These are phyloP conservation scores for Melospiza georgiana DNA, from an alignment of 2,113 vertebrate genomes.

Conservation along the genomic window DNA sequence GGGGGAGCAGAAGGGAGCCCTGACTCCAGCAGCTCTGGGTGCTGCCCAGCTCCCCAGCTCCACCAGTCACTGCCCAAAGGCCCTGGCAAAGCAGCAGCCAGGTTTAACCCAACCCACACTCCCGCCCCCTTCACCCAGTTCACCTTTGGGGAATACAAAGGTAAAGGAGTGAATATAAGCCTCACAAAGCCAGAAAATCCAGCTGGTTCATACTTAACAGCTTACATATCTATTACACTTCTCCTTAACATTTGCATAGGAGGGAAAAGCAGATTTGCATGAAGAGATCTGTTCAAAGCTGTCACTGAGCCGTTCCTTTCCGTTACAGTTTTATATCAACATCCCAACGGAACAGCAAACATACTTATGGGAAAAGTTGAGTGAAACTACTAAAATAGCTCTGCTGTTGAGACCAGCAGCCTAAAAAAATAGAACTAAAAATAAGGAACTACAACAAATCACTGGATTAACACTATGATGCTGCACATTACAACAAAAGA, in stretches of 20 bases:
- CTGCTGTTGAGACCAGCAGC: background rate
- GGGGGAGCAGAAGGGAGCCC: background rate
- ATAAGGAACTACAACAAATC: background rate
- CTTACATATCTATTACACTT: background rate
- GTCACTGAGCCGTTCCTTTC: background rate
- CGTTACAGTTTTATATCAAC: background rate
- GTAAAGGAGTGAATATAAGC: background rate
- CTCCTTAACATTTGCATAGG: slow-evolving; percentile 32
- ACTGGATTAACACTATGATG: background rate
- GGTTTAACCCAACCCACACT: background rate
- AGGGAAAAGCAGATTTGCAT: slow-evolving; percentile 43
- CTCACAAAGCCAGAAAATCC: slow-evolving; percentile 35
- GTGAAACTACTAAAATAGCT: background rate
- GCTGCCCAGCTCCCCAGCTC: background rate
- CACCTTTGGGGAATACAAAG: background rate
- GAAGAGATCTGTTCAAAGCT: slow-evolving; percentile 29
- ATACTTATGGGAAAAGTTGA: background rate
- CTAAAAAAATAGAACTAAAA: background rate
- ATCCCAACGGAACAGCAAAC: slow-evolving; percentile 43
- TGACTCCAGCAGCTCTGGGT: background rate
- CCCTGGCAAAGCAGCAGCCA: background rate
- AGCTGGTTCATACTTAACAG: background rate
- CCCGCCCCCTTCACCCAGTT: background rate
- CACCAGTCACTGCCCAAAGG: fast-evolving
- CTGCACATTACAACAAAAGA: background rate